phyloP scores from a whole-genome alignment of 2,797 vertebrate species.

The Parauchenoglanis punctatus region DNA sequence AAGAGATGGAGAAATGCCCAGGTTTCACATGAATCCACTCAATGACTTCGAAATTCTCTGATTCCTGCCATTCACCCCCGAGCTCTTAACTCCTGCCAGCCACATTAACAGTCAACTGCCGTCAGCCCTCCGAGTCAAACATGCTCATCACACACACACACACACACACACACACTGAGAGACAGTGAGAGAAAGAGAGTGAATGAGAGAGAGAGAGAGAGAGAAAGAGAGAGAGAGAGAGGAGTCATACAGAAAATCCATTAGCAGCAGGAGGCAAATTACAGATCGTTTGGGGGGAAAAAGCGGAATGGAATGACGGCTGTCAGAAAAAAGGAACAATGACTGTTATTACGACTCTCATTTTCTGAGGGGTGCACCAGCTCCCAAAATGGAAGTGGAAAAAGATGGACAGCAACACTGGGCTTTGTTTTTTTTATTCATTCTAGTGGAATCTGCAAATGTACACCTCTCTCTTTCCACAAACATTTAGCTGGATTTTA shows the following conservation, averaged over 20 bases:
- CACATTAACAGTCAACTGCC: conserved; percentile 56
- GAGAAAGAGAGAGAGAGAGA: conserved; percentile 28
- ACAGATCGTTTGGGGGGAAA: conserved; percentile 59
- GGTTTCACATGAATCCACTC: conserved; percentile 17
- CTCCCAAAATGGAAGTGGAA: conserved; percentile 53
- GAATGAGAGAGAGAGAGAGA: conserved; percentile 1
- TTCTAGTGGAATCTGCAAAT: conserved; percentile 49
- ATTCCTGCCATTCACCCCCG: conserved; percentile 27
- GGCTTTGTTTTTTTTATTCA: conserved; percentile 41
- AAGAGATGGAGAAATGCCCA: neutral
- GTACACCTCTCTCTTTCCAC: conserved; percentile 1
- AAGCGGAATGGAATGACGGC: conserved; percentile 58
- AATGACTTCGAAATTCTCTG: conserved; percentile 20
- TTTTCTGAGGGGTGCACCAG: conserved; percentile 52
- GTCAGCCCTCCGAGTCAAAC: conserved; percentile 53
- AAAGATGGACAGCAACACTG: conserved; percentile 49
- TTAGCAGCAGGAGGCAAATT: conserved; percentile 62
- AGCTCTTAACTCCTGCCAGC: conserved; percentile 37
- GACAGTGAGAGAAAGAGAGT: conserved; percentile 5
- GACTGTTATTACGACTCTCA: conserved; percentile 60
- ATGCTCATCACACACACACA: conserved; percentile 54
- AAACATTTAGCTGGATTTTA: conserved; percentile 12
- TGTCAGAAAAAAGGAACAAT: conserved; percentile 62
- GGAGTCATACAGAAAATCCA: conserved; percentile 60
- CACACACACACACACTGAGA: neutral